Evolutionary conservation across 2,888 invertebrate species (phyloP).

Genomic region (Rhopalosiphum nymphaeae): DNA sequence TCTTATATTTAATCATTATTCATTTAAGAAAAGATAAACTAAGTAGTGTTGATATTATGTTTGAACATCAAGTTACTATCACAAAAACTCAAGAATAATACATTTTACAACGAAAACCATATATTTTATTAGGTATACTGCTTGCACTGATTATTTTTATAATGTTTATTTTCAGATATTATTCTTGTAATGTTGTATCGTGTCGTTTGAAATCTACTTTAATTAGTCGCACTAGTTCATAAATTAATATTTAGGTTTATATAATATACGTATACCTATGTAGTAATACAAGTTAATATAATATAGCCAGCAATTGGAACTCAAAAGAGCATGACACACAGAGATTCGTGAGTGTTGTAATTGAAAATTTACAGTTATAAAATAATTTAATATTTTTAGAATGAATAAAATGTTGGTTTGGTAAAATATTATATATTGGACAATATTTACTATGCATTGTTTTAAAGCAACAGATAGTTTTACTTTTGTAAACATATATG

Average conservation of each 20-base stretch:
- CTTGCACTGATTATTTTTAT: neutral
- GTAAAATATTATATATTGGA: neutral
- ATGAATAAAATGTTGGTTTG: neutral
- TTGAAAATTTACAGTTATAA: neutral
- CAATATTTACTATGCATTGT: neutral
- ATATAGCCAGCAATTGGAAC: neutral
- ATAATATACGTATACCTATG: neutral
- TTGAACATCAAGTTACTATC: neutral
- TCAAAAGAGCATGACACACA: neutral
- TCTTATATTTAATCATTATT: neutral
- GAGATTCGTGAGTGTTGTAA: neutral
- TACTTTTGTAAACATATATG: neutral
- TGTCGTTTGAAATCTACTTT: neutral
- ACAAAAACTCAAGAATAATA: neutral
- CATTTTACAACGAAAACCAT: neutral
- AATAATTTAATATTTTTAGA: neutral
- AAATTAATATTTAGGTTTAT: neutral
- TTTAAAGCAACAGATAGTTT: neutral
- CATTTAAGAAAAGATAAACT: neutral
- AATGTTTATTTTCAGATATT: constrained; percentile 1
- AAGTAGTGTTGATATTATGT: neutral
- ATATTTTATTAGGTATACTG: neutral
- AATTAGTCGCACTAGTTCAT: neutral
- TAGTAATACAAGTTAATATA: neutral
- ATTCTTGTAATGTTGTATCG: neutral